Percentiles rank a stretch among this genome's conserved stretches.
Evolutionary conservation across 2,888 invertebrate species (phyloP).

Genomic region (Bombylius discolor): DNA sequence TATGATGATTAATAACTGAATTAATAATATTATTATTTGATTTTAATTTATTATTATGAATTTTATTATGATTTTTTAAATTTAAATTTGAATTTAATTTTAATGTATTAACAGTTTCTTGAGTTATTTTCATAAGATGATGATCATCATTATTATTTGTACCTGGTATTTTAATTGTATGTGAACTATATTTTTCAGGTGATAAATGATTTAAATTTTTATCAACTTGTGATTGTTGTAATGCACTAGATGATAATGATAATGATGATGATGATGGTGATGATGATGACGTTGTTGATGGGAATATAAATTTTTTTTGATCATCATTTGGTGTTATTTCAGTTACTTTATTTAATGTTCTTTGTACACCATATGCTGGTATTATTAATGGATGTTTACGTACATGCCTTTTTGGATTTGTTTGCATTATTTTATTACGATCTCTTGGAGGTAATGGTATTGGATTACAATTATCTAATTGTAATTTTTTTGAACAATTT

Average conservation of each 20-base stretch:
- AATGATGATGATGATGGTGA: background rate
- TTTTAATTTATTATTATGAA: background rate
- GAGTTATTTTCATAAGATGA: slow-evolving; percentile 10
- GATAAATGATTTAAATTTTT: slow-evolving; percentile 8
- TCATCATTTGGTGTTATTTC: slow-evolving; percentile 34
- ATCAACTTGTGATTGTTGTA: slow-evolving; percentile 2
- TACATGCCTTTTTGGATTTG: slow-evolving; percentile 55
- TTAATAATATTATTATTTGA: background rate
- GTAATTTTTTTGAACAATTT: background rate
- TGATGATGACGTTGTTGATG: background rate
- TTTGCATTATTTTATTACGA: slow-evolving; percentile 47
- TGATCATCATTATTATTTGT: slow-evolving; percentile 3
- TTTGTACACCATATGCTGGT: slow-evolving; percentile 49
- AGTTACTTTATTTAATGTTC: slow-evolving; percentile 47
- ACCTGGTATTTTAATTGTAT: slow-evolving; percentile 2
- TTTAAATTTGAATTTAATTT: background rate
- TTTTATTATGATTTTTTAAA: too few species aligned
- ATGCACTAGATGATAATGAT: background rate
- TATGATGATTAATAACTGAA: background rate
- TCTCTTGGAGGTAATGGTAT: slow-evolving; percentile 71
- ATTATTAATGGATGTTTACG: slow-evolving; percentile 71
- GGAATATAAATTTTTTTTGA: slow-evolving; percentile 16
- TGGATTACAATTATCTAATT: slow-evolving; percentile 40
- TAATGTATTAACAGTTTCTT: slow-evolving; percentile 1
- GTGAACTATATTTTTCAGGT: slow-evolving; percentile 6